A percentile compares a stretch with the other conserved stretches of the same genome.
phyloP scores from a whole-genome alignment of 2,113 vertebrate genomes.

The Antechinus stuartii region DNA sequence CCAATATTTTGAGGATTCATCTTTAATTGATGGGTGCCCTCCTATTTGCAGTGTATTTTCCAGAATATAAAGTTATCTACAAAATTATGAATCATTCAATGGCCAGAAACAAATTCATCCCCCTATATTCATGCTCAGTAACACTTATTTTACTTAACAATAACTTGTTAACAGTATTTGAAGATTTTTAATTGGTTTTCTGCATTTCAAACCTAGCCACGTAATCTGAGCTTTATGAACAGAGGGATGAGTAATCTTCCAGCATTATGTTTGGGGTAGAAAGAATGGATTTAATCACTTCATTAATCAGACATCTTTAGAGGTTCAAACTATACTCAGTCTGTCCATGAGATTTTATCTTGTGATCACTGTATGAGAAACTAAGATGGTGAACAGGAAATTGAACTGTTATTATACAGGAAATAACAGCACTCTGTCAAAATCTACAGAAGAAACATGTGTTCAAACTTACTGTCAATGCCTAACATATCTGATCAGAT shows the following conservation, averaged over 20 bases:
- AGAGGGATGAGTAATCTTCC: slow-evolving; percentile 70
- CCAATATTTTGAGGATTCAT: neutral
- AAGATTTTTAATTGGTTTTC: slow-evolving; percentile 46
- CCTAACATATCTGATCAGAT: slow-evolving; percentile 90
- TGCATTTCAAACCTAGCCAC: slow-evolving; percentile 27
- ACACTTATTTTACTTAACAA: neutral
- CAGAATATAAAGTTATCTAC: neutral
- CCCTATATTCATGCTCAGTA: neutral
- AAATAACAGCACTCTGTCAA: slow-evolving; percentile 99
- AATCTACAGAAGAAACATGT: slow-evolving; percentile 95
- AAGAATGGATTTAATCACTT: slow-evolving; percentile 80
- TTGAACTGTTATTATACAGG: slow-evolving; percentile 98
- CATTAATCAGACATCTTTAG: slow-evolving; percentile 82
- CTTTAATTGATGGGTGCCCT: neutral
- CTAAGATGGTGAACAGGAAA: slow-evolving; percentile 95
- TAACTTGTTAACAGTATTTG: slow-evolving; percentile 30
- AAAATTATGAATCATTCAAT: fast-evolving
- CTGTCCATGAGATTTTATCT: slow-evolving; percentile 88
- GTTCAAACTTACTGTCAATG: slow-evolving; percentile 88
- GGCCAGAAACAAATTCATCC: fast-evolving
- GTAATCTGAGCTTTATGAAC: slow-evolving; percentile 72
- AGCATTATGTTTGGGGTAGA: slow-evolving; percentile 51
- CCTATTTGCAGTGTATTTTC: neutral
- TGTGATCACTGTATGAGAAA: slow-evolving; percentile 88
- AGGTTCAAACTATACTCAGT: slow-evolving; percentile 79